Evolutionary conservation across 2,797 vertebrate genomes (phyloP).

Genomic region (Carduelis carduelis): DNA sequence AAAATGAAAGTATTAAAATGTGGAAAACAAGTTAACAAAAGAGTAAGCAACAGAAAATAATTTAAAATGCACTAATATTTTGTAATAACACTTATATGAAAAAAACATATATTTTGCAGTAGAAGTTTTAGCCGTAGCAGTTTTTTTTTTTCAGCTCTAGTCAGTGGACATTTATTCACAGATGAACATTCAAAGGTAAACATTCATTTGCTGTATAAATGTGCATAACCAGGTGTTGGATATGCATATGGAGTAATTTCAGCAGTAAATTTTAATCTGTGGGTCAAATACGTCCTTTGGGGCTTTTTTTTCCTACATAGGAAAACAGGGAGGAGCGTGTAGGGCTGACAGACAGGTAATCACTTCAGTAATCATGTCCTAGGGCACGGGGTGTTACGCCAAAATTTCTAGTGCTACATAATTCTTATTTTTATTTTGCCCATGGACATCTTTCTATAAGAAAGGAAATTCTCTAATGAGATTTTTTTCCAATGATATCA

Average conservation of each 20-base stretch:
- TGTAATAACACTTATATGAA: background rate
- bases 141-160: background rate
- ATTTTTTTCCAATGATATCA: background rate
- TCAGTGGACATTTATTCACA: background rate
- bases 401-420: background rate
- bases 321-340: background rate
- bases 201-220: background rate
- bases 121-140: background rate
- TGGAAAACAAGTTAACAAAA: conserved; percentile 40
- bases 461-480: background rate
- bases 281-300: background rate
- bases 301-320: background rate
- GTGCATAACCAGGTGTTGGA: background rate
- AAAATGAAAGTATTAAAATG: conserved; percentile 65
- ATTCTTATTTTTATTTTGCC: background rate
- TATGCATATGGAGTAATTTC: background rate
- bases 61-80: background rate
- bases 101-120: background rate
- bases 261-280: background rate
- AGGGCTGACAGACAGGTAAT: background rate
- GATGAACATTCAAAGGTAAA: background rate
- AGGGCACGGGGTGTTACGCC: background rate
- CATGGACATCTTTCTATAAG: background rate
- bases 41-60: conserved; percentile 51
- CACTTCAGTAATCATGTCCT: background rate